Evolutionary conservation across 2,888 invertebrate genomes (phyloP), one percentile per base, ranked within the genome.

Genomic region (Pollenia griseotomentosa): DNA sequence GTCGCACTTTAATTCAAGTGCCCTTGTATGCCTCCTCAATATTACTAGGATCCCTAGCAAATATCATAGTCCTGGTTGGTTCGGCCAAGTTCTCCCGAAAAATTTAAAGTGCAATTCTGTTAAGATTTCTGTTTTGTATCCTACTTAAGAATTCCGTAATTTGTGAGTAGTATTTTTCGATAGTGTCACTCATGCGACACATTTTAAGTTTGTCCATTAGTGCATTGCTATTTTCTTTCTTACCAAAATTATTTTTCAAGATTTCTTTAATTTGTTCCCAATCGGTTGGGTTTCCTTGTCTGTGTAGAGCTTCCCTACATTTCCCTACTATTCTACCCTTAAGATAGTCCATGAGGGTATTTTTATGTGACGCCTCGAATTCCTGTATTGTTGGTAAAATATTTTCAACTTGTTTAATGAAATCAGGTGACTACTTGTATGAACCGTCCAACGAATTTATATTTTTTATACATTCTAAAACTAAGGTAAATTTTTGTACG

Each of bases 261-360:
- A 16, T 63, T 42, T 63, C 16, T 33, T 63, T 63, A 63, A 63
- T 42, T 63, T 63, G 63, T 42, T 63, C 16, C 14, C 42, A 63
- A 61, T 9, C 42, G n/a, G 16, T 44, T 42, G 63, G 16, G 44
- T 42, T 63, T n/a, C 63, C 63, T 42, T 42, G 42, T 16, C 63
- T 63, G 42, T 63, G 42, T 63, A 44, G 1, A 16, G 44, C 16
- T 63, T 57, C 23, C 23, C 12, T 57, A 57, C 19, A 16, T 16
- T 57, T 14, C n/a, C 14, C 2, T 7, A 40, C 2, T 14, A 51
- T 51, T 14, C 14, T 16, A 3, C n/a, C 42, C 63, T 40, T 42
- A 5, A 61, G 5, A 11, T 61, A 40, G 61, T 61, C 40, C 40
- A 40, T 61, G 9, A 61, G 61, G 9, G 42, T 42, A n/a, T 61